Evolutionary conservation across 2,888 invertebrate genomes (phyloP).

Genomic region (Neocrepidodera transversa): DNA sequence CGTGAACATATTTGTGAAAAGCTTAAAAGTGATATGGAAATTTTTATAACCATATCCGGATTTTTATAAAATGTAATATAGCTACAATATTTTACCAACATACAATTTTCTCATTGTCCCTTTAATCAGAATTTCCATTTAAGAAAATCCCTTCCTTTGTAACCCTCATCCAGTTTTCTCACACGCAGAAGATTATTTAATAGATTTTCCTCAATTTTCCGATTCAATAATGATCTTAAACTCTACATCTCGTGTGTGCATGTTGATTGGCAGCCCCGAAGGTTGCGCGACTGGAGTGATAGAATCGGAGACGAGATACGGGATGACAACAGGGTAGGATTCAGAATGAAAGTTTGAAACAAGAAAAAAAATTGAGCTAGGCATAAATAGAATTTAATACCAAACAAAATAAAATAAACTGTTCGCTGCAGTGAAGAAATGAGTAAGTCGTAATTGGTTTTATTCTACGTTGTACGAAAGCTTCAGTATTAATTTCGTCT

Average conservation of each 20-base stretch:
- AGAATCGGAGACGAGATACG: slow-evolving; percentile 8
- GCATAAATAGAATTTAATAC: no score
- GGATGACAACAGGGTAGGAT: slow-evolving; percentile 16
- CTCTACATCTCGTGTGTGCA: slow-evolving; percentile 33
- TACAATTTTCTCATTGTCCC: neutral
- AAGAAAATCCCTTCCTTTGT: neutral
- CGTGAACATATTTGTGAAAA: no score
- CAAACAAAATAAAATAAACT: no score
- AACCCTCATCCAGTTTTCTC: slow-evolving; percentile 21
- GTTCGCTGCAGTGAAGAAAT: no score
- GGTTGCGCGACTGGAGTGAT: slow-evolving; percentile 23
- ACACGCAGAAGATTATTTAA: slow-evolving; percentile 25
- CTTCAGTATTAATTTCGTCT: no score
- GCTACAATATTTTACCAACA: no score
- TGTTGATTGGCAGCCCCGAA: slow-evolving; percentile 37
- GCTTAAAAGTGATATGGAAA: no score
- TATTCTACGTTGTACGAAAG: no score
- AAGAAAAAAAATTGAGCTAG: no score
- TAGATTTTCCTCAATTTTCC: slow-evolving; percentile 33
- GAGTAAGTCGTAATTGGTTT: no score
- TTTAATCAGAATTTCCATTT: slow-evolving; percentile 7
- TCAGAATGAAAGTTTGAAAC: neutral
- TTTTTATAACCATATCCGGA: no score
- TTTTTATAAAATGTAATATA: no score
- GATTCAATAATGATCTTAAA: slow-evolving; percentile 37